Conservation (phyloP, 2,113 vertebrate genomes). For the Ammodytes dubius region DNA sequence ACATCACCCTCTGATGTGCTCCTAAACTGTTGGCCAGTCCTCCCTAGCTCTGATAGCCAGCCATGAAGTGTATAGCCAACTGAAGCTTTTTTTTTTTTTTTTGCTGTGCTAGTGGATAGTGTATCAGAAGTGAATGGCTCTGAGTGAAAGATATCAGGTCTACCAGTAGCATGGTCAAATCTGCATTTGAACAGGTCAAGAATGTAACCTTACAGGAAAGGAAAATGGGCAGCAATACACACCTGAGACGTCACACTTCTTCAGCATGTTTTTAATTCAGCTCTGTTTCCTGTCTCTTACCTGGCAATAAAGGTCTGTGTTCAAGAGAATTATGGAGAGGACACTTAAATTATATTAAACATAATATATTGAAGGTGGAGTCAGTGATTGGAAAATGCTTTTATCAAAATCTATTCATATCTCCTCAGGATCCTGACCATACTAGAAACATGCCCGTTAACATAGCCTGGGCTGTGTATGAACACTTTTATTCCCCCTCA, state of each 20-base stretch:
- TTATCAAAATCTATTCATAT: too few species aligned
- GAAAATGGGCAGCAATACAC: neutral
- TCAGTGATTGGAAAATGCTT: too few species aligned
- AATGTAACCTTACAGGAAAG: neutral
- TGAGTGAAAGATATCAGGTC: constrained; percentile 17
- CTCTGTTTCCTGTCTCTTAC: neutral
- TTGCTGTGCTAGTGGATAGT: constrained; percentile 36
- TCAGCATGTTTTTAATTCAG: neutral
- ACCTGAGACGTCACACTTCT: neutral
- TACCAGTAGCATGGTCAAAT: constrained; percentile 23
- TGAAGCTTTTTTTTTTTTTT: constrained; percentile 8
- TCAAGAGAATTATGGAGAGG: neutral
- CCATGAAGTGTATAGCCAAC: constrained; percentile 46
- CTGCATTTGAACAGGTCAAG: neutral
- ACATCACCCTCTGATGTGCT: constrained; percentile 50
- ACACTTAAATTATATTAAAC: neutral
- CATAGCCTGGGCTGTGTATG: too few species aligned
- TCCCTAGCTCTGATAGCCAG: constrained; percentile 34
- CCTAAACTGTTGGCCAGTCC: constrained; percentile 46
- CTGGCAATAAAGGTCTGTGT: neutral
- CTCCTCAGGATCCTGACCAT: too few species aligned
- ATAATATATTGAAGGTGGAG: neutral
- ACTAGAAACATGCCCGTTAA: too few species aligned
- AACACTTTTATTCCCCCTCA: too few species aligned
- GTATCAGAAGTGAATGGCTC: constrained; percentile 18